phyloP scores from a whole-genome alignment of 1,140 invertebrate genomes.

The Idris sp. region DNA sequence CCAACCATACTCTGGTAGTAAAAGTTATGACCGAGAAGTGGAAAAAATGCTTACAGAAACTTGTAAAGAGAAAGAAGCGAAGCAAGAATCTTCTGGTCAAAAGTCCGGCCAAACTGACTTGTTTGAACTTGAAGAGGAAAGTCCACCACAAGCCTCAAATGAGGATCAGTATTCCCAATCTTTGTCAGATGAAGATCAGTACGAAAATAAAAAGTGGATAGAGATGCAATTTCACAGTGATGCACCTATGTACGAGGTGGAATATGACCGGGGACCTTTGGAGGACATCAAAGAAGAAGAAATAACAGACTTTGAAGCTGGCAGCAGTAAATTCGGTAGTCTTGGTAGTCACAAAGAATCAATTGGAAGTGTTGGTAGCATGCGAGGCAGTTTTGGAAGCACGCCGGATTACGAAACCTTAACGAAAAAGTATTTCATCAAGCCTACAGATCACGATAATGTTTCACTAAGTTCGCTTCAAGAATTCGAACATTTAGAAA shows the following conservation, averaged over 20 bases:
- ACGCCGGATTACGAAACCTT: slow-evolving; percentile 92
- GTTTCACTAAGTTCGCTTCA: slow-evolving; percentile 94
- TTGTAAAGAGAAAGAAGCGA: slow-evolving; percentile 58
- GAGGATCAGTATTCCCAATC: slow-evolving; percentile 77
- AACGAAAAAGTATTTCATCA: slow-evolving; percentile 87
- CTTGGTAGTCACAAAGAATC: slow-evolving; percentile 89
- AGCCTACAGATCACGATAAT: slow-evolving; percentile 91
- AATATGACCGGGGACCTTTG: slow-evolving; percentile 85
- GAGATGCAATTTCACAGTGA: slow-evolving; percentile 90
- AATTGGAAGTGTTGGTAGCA: slow-evolving; percentile 86
- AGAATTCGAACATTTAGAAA: slow-evolving; percentile 95
- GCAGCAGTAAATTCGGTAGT: slow-evolving; percentile 87
- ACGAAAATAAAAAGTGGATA: slow-evolving; percentile 91
- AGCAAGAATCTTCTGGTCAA: slow-evolving; percentile 58
- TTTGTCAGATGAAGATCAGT: slow-evolving; percentile 77
- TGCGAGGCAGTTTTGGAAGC: slow-evolving; percentile 86
- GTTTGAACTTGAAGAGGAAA: slow-evolving; percentile 87
- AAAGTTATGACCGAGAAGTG: slow-evolving; percentile 86
- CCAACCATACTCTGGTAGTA: slow-evolving; percentile 71
- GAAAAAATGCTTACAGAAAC: slow-evolving; percentile 81
- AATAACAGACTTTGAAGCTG: slow-evolving; percentile 88
- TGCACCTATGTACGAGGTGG: slow-evolving; percentile 83
- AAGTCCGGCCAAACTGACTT: slow-evolving; percentile 77
- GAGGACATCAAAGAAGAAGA: slow-evolving; percentile 96
- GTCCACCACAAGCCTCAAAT: slow-evolving; percentile 80